Base-by-base conservation (phyloP, 2,888 invertebrate species). In the Eupelmus urozonus region DNA sequence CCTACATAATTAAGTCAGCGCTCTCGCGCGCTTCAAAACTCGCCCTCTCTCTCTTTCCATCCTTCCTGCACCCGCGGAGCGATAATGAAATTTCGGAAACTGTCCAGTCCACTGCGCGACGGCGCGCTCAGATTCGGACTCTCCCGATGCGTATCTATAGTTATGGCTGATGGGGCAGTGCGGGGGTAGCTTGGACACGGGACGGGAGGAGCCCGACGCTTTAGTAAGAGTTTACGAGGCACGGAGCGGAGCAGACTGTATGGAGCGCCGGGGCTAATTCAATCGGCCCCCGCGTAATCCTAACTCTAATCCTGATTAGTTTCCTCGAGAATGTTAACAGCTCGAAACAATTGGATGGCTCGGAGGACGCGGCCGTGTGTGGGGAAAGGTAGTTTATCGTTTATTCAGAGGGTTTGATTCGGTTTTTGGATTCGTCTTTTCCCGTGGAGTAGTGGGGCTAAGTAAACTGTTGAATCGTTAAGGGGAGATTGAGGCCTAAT, bases 141-240 rank as follows among this genome's bases (percentile, higher is more conserved):
- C n/a, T n/a, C n/a, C n/a, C n/a, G n/a, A n/a, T n/a, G n/a, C n/a
- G n/a, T n/a, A n/a, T n/a, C n/a, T n/a, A n/a, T n/a, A n/a, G n/a
- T n/a, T n/a, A n/a, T n/a, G n/a, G n/a, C n/a, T 20, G 7, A 20
- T 2, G 25, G 25, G 42, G 49, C 13, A 13, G 53, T 40, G 57
- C 5, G 42, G 42, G 34, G 51, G n/a, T 0, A 18, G 29, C 18
- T n/a, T 9, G 20, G 84, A 88, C 88, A 88, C 83, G 87, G 84
- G 87, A 88, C 88, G 86, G 89, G 89, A 87, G 89, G 89, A 89
- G 88, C 83, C 79, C 80, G 85, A 42, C 85, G 87, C 87, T 87
- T 88, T 87, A 85, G 86, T 85, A 88, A 87, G 87, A 89, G 88
- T 89, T 89, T 90, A 90, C 87, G 89, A 89, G 88, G 86, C 20